Evolutionary conservation across 2,797 vertebrate genomes (phyloP).

Genomic region (Strix occidentalis): DNA sequence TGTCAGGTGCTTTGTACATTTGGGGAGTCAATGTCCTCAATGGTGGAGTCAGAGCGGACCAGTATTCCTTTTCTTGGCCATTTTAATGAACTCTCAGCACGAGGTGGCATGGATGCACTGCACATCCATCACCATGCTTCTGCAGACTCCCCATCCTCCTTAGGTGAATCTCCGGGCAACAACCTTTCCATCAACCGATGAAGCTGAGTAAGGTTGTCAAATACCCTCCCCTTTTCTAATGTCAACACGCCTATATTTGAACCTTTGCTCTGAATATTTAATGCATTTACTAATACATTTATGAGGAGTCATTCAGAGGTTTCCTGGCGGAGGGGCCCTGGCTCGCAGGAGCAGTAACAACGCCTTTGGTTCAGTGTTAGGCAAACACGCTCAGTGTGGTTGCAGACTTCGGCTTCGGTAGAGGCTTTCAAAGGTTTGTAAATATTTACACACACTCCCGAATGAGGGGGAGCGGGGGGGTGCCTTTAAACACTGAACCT

Average conservation of each 20-base stretch:
- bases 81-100: background rate
- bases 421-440: conserved; percentile 37
- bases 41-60: background rate
- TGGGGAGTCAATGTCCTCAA: background rate
- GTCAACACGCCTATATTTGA: background rate
- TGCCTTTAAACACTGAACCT: background rate
- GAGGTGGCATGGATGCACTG: background rate
- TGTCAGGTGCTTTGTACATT: background rate
- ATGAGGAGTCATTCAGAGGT: background rate
- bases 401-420: background rate
- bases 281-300: conserved; percentile 40
- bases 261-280: conserved; percentile 41
- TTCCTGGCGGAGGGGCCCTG: background rate
- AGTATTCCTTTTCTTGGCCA: rapidly evolving
- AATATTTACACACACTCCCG: conserved; percentile 38
- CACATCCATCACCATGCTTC: background rate
- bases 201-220: background rate
- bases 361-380: background rate
- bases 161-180: background rate
- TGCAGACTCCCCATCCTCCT: background rate
- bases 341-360: background rate
- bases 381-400: conserved; percentile 15
- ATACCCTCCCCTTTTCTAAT: background rate
- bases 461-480: background rate
- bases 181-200: background rate